Percentiles rank a stretch among this genome's conserved stretches.
Conservation (phyloP, 2,113 vertebrate genomes). For the Casuarius casuarius region DNA sequence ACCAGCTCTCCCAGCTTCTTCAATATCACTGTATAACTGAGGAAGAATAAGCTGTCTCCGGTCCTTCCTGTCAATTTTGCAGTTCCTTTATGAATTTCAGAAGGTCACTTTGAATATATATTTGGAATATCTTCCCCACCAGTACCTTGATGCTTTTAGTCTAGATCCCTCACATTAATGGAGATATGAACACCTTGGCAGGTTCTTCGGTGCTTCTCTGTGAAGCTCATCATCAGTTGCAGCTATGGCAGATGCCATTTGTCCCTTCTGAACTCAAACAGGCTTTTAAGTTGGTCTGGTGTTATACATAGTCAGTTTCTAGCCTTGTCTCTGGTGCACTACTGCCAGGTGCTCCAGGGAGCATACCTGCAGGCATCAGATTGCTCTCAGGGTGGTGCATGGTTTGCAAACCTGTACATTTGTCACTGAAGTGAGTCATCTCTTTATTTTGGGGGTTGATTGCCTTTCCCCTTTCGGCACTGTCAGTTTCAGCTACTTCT, state of each 20-base stretch:
- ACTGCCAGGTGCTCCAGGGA: background rate
- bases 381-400: background rate
- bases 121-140: background rate
- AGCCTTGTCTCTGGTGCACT: background rate
- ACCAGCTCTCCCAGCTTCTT: background rate
- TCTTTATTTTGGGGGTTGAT: background rate
- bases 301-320: background rate
- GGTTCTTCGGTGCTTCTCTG: background rate
- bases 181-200: background rate
- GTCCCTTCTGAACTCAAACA: background rate
- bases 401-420: background rate
- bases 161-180: background rate
- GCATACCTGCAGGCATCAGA: background rate
- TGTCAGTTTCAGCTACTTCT: background rate
- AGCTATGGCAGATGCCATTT: background rate
- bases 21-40: background rate
- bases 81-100: background rate
- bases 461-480: background rate
- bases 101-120: background rate
- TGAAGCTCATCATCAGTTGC: background rate
- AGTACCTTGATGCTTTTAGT: background rate
- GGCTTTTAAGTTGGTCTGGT: background rate
- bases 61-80: background rate
- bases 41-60: background rate
- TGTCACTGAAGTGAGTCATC: background rate